phyloP scores from a whole-genome alignment of 1,140 invertebrate genomes.

The Diuraphis noxia region DNA sequence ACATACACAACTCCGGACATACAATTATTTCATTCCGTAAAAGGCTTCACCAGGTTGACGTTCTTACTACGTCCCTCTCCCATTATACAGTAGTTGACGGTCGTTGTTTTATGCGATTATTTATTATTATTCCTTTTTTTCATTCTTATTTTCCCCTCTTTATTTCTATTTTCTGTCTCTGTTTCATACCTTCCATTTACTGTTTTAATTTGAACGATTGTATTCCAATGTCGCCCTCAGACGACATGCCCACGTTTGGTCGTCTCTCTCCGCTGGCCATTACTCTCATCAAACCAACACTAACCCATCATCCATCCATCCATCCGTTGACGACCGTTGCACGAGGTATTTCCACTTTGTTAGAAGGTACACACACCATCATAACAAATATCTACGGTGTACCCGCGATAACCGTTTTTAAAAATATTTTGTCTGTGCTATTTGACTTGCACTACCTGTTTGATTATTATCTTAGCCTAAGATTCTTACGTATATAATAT shows the following conservation, averaged over 20 bases:
- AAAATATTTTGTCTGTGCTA: background rate
- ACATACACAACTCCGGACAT: slow-evolving; percentile 19
- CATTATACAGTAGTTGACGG: background rate
- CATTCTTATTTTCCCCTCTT: slow-evolving; percentile 41
- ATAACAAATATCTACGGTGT: background rate
- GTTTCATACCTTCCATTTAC: slow-evolving; percentile 21
- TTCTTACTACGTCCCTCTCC: slow-evolving; percentile 22
- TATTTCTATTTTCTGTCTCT: slow-evolving; percentile 42
- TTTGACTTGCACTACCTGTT: background rate
- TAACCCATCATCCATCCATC: slow-evolving; percentile 35
- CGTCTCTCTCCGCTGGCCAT: slow-evolving; percentile 32
- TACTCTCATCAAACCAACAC: slow-evolving; percentile 46
- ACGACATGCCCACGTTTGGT: slow-evolving; percentile 47
- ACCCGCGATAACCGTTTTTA: background rate
- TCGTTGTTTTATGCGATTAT: slow-evolving; percentile 45
- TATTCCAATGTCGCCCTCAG: slow-evolving; percentile 49
- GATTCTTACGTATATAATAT: too few relatives aligned
- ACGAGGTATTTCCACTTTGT: slow-evolving; percentile 37
- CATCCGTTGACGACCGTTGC: background rate
- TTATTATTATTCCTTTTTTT: slow-evolving; percentile 43
- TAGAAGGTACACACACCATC: background rate
- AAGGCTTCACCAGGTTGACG: slow-evolving; percentile 45
- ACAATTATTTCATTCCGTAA: slow-evolving; percentile 51
- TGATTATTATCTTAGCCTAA: background rate
- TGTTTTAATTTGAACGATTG: slow-evolving; percentile 48